Evolutionary conservation across 2,797 vertebrate genomes (phyloP), one percentile per base, ranked within the genome.

Genomic region (Diceros bicornis): DNA sequence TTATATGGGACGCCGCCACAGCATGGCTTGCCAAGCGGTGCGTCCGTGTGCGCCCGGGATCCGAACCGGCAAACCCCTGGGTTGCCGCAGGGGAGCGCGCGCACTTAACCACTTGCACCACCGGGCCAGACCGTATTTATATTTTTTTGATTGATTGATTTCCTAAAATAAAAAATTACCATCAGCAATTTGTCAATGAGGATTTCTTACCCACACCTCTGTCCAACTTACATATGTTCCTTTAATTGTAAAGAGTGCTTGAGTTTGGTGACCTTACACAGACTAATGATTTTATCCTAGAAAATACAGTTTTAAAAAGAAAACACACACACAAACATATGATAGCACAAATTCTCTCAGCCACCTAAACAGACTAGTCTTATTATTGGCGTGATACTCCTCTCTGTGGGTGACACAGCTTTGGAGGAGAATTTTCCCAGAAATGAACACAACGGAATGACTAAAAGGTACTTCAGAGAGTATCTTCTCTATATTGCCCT

Each of bases 391-490:
- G 37, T 41, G 81, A 29, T 41, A 74, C 95, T 98, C 94, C 12
- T 95, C 89, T 93, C 66, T 68, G 13, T 79, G 12, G 32, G 37
- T 95, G 89, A 55, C 61, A 34, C 37, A 91, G 66, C 7, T 61
- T 77, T 89, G 59, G n/a, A 86, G 93, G 52, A 77, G 34, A 92
- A 90, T 97, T 68, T 94, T 59, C 55, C 82, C 91, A 81, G 1
- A 4, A 94, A 87, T 32, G 83, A 97, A 97, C 97, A 93, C 16
- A 94, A 32, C 50, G 34, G 29, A 69, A 61, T 94, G 59, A 84
- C 64, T 91, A 89, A 78, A 50, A 96, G 74, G 41, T 97, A 95
- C 47, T 96, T 97, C 86, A 90, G 96, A 94, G 66, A 52, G 50
- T 34, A 91, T 93, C 68, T 89, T 96, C 77, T 91, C 66, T 97